A percentile compares a stretch with the other conserved stretches of the same genome.
Evolutionary conservation across 35 echinoderm and acorn worm genomes (phyloP).

Genomic region (Amphiura filiformis): DNA sequence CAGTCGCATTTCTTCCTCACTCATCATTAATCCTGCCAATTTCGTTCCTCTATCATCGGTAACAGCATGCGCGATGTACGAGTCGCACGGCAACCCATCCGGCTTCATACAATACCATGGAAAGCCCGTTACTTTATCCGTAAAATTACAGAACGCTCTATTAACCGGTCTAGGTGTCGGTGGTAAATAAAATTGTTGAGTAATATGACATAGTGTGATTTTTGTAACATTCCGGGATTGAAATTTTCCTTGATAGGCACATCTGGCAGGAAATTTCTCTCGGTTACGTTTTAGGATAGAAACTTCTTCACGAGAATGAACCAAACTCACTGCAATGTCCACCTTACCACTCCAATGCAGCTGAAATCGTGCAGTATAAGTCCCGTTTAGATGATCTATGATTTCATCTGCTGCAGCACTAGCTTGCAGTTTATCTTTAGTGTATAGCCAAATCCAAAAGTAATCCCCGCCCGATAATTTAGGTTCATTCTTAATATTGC

Average conservation of each 20-base stretch:
- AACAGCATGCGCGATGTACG: neutral
- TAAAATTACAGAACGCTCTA: neutral
- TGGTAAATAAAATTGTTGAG: neutral
- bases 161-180: neutral
- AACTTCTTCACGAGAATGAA: conserved; percentile 52
- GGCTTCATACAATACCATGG: neutral
- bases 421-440: neutral
- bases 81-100: neutral
- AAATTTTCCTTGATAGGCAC: neutral
- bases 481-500: neutral
- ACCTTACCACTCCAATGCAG: conserved; percentile 32
- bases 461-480: conserved; percentile 48
- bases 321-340: neutral
- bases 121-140: neutral
- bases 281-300: neutral
- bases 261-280: neutral
- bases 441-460: conserved; percentile 24
- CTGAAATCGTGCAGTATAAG: conserved; percentile 30
- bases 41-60: too few relatives aligned
- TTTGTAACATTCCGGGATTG: neutral
- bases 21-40: too few relatives aligned
- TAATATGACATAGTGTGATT: neutral
- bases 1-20: too few relatives aligned
- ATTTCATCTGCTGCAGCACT: conserved; percentile 25
- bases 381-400: conserved; percentile 47